Evolutionary conservation across 1,140 invertebrate genomes (phyloP).

Genomic region (Caerostris extrusa): DNA sequence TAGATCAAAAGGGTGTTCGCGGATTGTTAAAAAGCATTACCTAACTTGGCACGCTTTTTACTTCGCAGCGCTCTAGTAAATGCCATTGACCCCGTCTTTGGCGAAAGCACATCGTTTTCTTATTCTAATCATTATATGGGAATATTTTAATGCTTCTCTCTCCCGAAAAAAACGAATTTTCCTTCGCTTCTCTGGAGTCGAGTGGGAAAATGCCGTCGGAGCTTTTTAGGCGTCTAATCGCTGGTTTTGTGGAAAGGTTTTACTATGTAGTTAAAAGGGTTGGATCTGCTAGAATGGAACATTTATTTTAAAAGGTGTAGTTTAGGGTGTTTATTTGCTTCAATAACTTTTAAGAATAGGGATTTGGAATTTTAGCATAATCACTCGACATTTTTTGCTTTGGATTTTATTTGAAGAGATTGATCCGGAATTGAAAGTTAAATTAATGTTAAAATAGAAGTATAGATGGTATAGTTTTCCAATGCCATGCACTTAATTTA

Average conservation of each 20-base stretch:
- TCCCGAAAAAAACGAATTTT: neutral
- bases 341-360: neutral
- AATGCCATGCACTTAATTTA: too few relatives aligned
- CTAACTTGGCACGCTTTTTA: slow-evolving; percentile 37
- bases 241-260: neutral
- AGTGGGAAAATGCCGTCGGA: neutral
- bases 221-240: neutral
- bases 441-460: too few relatives aligned
- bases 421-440: too few relatives aligned
- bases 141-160: neutral
- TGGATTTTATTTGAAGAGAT: too few relatives aligned
- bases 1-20: slow-evolving; percentile 5
- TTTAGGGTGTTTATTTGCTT: neutral
- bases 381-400: too few relatives aligned
- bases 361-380: too few relatives aligned
- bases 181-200: neutral
- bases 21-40: slow-evolving; percentile 27
- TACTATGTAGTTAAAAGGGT: neutral
- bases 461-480: too few relatives aligned
- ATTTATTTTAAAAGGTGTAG: neutral
- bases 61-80: slow-evolving; percentile 22
- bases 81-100: slow-evolving; percentile 28
- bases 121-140: slow-evolving; percentile 14
- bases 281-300: neutral
- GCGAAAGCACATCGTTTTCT: neutral